These are phyloP conservation scores for Brachyopa scutellaris DNA, from an alignment of 2,888 invertebrate genomes.

Conservation along the genomic window DNA sequence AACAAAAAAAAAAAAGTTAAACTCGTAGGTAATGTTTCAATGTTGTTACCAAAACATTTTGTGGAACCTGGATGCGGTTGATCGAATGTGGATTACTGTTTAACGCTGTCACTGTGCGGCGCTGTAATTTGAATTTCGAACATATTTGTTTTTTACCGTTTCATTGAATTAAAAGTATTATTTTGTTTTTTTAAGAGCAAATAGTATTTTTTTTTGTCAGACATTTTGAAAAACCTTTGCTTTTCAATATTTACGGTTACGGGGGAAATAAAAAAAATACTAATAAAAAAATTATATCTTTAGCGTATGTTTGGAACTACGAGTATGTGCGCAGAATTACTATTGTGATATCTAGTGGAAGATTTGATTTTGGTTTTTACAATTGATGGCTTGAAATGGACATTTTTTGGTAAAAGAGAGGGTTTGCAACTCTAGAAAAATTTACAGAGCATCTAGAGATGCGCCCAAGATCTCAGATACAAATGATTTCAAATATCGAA, in stretches of 20 bases:
- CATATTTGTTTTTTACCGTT: conserved; percentile 69
- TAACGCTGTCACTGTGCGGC: conserved; percentile 82
- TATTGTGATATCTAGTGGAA: background rate
- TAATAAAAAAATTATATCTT: background rate
- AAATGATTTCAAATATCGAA: too few relatives aligned
- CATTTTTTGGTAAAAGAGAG: too few relatives aligned
- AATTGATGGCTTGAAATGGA: background rate
- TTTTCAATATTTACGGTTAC: conserved; percentile 58
- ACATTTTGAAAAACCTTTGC: conserved; percentile 46
- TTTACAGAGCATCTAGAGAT: too few relatives aligned
- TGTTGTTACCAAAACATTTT: conserved; percentile 82
- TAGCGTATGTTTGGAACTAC: background rate
- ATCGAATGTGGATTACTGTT: conserved; percentile 82
- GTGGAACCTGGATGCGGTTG: conserved; percentile 83
- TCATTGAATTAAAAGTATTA: conserved; percentile 32
- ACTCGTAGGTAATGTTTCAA: conserved; percentile 68
- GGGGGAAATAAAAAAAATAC: conserved; percentile 8
- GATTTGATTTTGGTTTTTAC: conserved; percentile 20
- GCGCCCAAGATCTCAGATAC: too few relatives aligned
- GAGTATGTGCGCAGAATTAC: background rate
- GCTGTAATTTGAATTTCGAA: conserved; percentile 80
- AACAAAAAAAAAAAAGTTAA: conserved; percentile 55
- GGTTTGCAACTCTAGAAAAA: too few relatives aligned
- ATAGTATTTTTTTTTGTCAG: conserved; percentile 62
- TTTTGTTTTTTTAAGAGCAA: conserved; percentile 45